phyloP scores from a whole-genome alignment of 2,113 vertebrate species.

The Xiphias gladius region DNA sequence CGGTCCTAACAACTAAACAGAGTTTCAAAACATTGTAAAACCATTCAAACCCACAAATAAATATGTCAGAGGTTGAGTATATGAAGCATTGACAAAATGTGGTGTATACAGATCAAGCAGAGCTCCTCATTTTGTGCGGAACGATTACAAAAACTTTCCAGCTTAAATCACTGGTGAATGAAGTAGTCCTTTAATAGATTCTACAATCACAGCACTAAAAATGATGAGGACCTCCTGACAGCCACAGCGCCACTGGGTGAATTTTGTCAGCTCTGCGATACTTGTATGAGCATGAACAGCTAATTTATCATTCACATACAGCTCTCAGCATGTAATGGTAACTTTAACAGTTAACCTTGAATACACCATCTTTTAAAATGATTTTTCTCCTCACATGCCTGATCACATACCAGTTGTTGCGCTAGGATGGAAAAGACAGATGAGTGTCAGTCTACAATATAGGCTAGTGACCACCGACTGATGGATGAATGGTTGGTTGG shows the following conservation, averaged over 20 bases:
- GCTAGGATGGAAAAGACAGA: constrained; percentile 12
- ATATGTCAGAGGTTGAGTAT: neutral
- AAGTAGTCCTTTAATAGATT: constrained; percentile 1
- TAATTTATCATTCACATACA: constrained; percentile 31
- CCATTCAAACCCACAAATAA: neutral
- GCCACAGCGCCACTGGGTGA: constrained; percentile 7
- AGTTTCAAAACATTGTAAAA: neutral
- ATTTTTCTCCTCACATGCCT: neutral
- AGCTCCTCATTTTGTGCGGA: neutral
- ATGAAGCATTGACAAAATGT: neutral
- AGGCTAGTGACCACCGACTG: constrained; percentile 36
- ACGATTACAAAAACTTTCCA: neutral
- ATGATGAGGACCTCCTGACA: constrained; percentile 14
- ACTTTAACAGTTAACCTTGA: constrained; percentile 10
- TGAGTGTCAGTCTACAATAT: neutral
- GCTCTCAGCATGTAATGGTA: constrained; percentile 24
- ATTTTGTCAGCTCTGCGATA: constrained; percentile 24
- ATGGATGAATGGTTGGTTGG: constrained; percentile 41
- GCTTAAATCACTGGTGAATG: neutral
- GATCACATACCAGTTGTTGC: neutral
- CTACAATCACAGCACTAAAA: constrained; percentile 6
- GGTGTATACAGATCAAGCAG: neutral
- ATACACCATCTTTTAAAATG: neutral
- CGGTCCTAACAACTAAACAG: neutral
- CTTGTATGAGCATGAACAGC: constrained; percentile 25